Evolutionary conservation across 2,113 vertebrate genomes (phyloP).

Genomic region (Cololabis saira): DNA sequence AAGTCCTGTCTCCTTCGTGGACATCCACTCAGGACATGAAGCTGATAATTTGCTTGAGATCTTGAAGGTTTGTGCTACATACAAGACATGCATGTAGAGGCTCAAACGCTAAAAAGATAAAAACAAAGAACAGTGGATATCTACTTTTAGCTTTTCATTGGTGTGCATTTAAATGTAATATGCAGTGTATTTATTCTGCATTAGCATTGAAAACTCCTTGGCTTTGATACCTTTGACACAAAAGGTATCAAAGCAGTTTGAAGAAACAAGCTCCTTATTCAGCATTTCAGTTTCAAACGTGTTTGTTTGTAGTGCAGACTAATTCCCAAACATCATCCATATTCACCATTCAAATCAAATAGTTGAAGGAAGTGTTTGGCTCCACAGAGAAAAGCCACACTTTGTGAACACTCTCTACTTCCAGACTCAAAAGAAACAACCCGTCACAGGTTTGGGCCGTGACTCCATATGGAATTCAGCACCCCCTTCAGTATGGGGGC

Average conservation of each 20-base stretch:
- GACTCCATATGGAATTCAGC: slow-evolving; percentile 27
- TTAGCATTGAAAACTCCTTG: neutral
- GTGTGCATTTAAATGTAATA: too few species aligned
- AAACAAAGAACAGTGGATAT: too few species aligned
- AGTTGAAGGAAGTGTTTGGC: slow-evolving; percentile 68
- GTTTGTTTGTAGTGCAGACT: slow-evolving; percentile 63
- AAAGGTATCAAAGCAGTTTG: neutral
- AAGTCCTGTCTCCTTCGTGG: slow-evolving; percentile 16
- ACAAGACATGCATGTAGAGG: neutral
- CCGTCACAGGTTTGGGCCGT: slow-evolving; percentile 15
- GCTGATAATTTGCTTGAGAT: slow-evolving; percentile 16
- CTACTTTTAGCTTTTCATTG: too few species aligned
- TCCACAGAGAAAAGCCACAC: slow-evolving; percentile 56
- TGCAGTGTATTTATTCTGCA: too few species aligned
- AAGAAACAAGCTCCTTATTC: slow-evolving; percentile 41
- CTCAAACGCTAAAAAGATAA: neutral
- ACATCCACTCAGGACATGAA: slow-evolving; percentile 27
- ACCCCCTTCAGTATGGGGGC: slow-evolving; percentile 37
- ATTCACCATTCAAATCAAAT: slow-evolving; percentile 75
- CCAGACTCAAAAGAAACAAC: slow-evolving; percentile 35
- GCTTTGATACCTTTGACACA: slow-evolving; percentile 16
- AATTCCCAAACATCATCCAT: slow-evolving; percentile 74
- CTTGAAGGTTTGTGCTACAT: slow-evolving; percentile 1
- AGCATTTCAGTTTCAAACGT: slow-evolving; percentile 67
- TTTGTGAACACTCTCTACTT: slow-evolving; percentile 51